phyloP scores from a whole-genome alignment of 1,140 invertebrate genomes.

The Heliconius melpomene region DNA sequence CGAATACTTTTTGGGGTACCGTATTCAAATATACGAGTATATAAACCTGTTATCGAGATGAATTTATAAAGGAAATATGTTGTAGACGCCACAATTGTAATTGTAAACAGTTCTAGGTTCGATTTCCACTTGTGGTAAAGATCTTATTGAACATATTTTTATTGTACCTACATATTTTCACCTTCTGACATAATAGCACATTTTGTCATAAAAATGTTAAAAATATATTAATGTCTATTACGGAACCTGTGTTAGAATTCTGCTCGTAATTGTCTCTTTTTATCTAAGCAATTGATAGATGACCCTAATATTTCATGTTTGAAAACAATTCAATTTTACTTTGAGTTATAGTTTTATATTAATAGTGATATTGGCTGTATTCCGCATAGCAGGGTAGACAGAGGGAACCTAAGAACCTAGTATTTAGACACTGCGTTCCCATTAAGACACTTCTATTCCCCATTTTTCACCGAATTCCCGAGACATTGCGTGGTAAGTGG shows the following conservation, averaged over 20 bases:
- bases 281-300: slow-evolving; percentile 14
- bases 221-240: not conserved
- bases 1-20: not conserved
- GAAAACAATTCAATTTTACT: not conserved
- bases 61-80: not conserved
- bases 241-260: not conserved
- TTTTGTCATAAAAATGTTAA: not conserved
- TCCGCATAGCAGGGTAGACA: too few relatives aligned
- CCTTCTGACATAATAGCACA: too few relatives aligned
- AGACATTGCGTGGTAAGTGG: too few relatives aligned
- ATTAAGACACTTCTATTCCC: too few relatives aligned
- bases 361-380: not conserved
- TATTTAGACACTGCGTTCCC: too few relatives aligned
- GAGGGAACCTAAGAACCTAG: too few relatives aligned
- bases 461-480: too few relatives aligned
- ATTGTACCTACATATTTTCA: too few relatives aligned
- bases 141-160: too few relatives aligned
- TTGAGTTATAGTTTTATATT: slow-evolving; percentile 1
- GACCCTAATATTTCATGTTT: slow-evolving; percentile 3
- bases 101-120: too few relatives aligned
- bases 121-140: too few relatives aligned
- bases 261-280: not conserved
- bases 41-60: not conserved
- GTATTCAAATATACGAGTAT: not conserved
- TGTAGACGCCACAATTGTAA: too few relatives aligned